A percentile compares a stretch with the other conserved stretches of the same genome.
These are phyloP conservation scores for Mesoligia furuncula DNA, from an alignment of 2,888 invertebrate species.

Conservation along the genomic window DNA sequence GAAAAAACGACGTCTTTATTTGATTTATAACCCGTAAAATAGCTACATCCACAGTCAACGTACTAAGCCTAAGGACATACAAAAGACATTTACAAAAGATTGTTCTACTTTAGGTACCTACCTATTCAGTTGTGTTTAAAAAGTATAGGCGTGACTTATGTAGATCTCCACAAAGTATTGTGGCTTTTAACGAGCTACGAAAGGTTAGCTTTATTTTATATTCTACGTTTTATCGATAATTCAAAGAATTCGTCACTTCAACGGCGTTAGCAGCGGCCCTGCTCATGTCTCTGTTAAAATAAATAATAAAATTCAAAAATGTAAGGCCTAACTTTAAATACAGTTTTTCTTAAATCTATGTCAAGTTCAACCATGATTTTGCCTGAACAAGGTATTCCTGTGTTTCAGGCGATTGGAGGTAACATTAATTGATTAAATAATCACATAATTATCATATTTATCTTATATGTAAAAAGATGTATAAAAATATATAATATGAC, in stretches of 20 bases:
- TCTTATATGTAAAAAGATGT: too few relatives aligned
- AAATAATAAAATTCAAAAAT: too few relatives aligned
- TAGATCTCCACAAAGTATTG: neutral
- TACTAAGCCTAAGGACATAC: neutral
- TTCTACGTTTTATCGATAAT: neutral
- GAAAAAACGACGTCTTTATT: neutral
- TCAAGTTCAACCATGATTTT: too few relatives aligned
- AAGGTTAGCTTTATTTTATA: neutral
- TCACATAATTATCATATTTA: too few relatives aligned
- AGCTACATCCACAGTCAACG: neutral
- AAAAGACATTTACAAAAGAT: constrained; percentile 11
- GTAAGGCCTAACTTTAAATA: too few relatives aligned
- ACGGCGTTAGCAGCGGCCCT: too few relatives aligned
- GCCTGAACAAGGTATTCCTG: too few relatives aligned
- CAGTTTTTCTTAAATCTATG: too few relatives aligned
- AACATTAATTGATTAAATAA: too few relatives aligned
- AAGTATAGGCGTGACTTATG: constrained; percentile 5
- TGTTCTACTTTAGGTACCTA: constrained; percentile 5
- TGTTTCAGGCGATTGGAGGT: too few relatives aligned
- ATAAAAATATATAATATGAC: too few relatives aligned
- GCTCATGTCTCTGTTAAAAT: too few relatives aligned
- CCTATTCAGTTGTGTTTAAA: constrained; percentile 19
- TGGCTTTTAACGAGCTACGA: constrained; percentile 18
- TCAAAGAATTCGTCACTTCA: neutral
- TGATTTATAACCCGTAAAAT: constrained; percentile 11